phyloP scores from a whole-genome alignment of 2,797 vertebrate genomes.

The Limosa lapponica region DNA sequence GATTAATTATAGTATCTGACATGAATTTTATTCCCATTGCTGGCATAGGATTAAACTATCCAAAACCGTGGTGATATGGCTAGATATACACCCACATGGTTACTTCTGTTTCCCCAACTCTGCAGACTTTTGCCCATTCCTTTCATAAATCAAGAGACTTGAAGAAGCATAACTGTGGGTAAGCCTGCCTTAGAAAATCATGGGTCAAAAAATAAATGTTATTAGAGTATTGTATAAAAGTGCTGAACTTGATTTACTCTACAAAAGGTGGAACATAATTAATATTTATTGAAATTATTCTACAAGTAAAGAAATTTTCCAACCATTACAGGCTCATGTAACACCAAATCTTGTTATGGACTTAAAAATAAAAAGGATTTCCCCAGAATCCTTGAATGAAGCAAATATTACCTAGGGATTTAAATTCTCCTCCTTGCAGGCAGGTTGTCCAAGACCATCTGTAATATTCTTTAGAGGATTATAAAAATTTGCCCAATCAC shows the following conservation, averaged over 20 bases:
- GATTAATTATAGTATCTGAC: background rate
- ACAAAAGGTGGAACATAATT: background rate
- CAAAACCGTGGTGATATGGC: background rate
- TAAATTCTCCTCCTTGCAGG: background rate
- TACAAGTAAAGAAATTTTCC: background rate
- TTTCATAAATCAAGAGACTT: background rate
- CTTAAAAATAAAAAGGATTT: background rate
- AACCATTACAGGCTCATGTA: background rate
- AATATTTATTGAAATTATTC: background rate
- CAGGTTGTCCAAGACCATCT: background rate
- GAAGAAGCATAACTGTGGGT: background rate
- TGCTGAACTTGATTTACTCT: background rate
- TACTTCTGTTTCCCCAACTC: background rate
- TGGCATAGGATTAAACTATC: background rate
- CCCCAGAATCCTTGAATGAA: background rate
- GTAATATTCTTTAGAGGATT: background rate
- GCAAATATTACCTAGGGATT: background rate
- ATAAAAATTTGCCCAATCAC: background rate
- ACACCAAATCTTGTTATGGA: background rate
- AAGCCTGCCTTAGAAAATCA: background rate
- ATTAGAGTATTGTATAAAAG: background rate
- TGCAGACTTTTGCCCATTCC: background rate
- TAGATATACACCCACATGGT: background rate
- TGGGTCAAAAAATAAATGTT: background rate
- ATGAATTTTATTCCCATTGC: background rate